Percentiles rank a stretch among this genome's conserved stretches.
phyloP scores from a whole-genome alignment of 2,113 vertebrate genomes.

The Myodes glareolus region DNA sequence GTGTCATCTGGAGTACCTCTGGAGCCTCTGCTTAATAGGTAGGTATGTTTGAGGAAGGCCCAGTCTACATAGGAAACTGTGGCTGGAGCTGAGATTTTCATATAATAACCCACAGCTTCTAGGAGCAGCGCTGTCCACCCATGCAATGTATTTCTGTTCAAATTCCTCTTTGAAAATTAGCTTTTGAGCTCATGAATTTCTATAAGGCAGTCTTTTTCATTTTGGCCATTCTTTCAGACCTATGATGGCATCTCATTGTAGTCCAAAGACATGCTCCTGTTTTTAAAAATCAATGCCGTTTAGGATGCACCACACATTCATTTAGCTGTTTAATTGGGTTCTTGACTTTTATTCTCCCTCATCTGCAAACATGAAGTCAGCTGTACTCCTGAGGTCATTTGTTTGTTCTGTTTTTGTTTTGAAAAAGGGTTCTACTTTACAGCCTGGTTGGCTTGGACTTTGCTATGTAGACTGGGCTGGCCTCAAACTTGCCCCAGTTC shows the following conservation, averaged over 20 bases:
- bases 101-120: not conserved
- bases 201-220: not conserved
- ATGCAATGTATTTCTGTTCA: not conserved
- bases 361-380: not conserved
- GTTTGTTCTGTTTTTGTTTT: not conserved
- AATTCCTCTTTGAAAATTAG: not conserved
- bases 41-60: not conserved
- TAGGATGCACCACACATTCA: not conserved
- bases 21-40: not conserved
- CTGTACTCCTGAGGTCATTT: not conserved
- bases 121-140: not conserved
- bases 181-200: not conserved
- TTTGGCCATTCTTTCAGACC: not conserved
- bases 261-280: not conserved
- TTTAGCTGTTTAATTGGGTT: not conserved
- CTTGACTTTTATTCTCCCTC: not conserved
- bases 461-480: not conserved
- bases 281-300: slow-evolving; percentile 21
- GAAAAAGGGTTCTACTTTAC: not conserved
- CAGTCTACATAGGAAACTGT: too few species aligned
- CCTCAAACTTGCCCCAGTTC: not conserved
- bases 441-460: not conserved
- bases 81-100: not conserved
- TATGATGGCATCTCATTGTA: not conserved
- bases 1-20: too few species aligned